phyloP scores from a whole-genome alignment of 2,888 invertebrate species.

The Aleiodes leptofemur region DNA sequence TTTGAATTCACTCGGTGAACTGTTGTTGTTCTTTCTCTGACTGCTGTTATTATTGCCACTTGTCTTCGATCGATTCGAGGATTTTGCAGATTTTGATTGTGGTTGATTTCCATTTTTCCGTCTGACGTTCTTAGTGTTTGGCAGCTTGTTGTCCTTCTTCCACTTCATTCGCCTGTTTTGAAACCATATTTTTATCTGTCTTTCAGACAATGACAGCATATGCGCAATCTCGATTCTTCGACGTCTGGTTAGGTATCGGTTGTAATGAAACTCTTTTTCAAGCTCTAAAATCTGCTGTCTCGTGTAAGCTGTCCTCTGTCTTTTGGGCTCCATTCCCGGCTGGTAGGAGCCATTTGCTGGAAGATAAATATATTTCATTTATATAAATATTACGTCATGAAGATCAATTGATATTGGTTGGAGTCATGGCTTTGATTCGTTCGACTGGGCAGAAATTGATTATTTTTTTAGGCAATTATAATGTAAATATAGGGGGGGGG shows the following conservation, averaged over 20 bases:
- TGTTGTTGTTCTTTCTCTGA: conserved; percentile 80
- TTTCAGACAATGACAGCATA: conserved; percentile 92
- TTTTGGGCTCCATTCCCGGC: conserved; percentile 96
- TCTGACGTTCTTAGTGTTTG: conserved; percentile 88
- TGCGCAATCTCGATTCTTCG: conserved; percentile 98
- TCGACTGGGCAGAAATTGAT: too few relatives aligned
- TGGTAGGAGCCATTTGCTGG: conserved; percentile 91
- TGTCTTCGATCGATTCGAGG: conserved; percentile 54
- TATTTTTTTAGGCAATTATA: not conserved
- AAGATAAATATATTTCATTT: conserved; percentile 77
- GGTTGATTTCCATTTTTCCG: conserved; percentile 77
- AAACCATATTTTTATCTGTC: conserved; percentile 94
- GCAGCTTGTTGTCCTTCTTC: conserved; percentile 92
- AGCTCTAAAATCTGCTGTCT: conserved; percentile 98
- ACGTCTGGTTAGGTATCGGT: conserved; percentile 95
- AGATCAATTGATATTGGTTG: not conserved
- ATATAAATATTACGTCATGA: too few relatives aligned
- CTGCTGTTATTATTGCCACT: conserved; percentile 79
- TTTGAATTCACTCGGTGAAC: conserved; percentile 67
- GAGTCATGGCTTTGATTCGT: too few relatives aligned
- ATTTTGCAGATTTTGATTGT: conserved; percentile 63
- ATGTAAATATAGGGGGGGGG: not conserved
- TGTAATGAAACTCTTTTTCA: conserved; percentile 98
- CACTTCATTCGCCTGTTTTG: conserved; percentile 91
- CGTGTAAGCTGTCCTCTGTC: conserved; percentile 97